phyloP scores from a whole-genome alignment of 2,888 invertebrate genomes.

The Branchellion lobata region DNA sequence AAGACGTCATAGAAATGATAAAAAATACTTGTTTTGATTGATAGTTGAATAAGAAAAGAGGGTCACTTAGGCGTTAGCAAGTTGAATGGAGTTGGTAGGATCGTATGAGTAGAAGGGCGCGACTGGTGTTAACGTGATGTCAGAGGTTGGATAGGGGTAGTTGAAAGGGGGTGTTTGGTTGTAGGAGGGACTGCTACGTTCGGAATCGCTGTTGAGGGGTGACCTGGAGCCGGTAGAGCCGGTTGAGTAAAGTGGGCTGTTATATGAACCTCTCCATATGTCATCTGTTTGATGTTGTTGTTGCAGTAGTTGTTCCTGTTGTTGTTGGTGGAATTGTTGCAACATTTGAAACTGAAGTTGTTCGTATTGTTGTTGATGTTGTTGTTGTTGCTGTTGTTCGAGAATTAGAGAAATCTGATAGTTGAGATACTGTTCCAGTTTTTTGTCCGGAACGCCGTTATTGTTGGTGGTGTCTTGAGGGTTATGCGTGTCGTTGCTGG shows the following conservation, averaged over 20 bases:
- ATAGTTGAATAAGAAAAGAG: no score
- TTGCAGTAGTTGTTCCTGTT: conserved; percentile 11
- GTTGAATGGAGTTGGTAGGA: no score
- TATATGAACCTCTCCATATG: conserved; percentile 67
- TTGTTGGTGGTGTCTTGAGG: no score
- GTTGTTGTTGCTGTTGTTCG: background rate
- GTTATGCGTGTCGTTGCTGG: no score
- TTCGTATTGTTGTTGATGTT: conserved; percentile 6
- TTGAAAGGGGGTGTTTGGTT: no score
- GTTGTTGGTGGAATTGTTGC: conserved; percentile 14
- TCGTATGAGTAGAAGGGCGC: no score
- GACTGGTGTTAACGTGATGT: no score
- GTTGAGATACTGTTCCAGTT: conserved; percentile 11
- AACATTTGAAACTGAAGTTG: conserved; percentile 20
- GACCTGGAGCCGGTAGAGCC: conserved; percentile 68
- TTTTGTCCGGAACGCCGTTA: background rate
- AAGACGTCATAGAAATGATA: no score
- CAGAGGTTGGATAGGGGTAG: no score
- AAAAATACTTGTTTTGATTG: no score
- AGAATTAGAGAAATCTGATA: background rate
- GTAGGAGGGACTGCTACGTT: background rate
- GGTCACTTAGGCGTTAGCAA: no score
- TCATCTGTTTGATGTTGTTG: conserved; percentile 55
- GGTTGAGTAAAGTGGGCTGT: conserved; percentile 70
- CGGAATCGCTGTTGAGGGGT: background rate